Evolutionary conservation across 2,888 invertebrate species (phyloP), one percentile per base, ranked within the genome.

Genomic region (Heliconius charithonia): DNA sequence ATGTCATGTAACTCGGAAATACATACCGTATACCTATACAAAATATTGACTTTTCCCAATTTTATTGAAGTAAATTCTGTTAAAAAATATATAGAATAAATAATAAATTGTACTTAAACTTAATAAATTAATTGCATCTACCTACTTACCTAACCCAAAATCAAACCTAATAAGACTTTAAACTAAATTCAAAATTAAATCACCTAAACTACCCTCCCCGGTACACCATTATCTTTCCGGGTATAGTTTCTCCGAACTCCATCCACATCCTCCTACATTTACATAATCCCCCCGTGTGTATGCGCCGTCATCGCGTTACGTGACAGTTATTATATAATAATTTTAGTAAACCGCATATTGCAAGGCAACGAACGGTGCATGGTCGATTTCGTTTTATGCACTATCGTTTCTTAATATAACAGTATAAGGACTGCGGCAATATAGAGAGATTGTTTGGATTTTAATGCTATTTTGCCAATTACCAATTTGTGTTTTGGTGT

Each of bases 251-350:
- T 81, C 81, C 80, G 75, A 78, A 81, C 80, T 78, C 80, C 77
- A 80, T 82, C 83, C 82, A 81, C 82, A 83, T 81, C 77, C 79
- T 75, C 29, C 66, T 32, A 74, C 69, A 83, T 84, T 84, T 83
- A 76, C 84, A 84, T 84, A 84, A 84, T 84, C 81, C 67, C 32
- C 77, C 77, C 79, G 82, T 82, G 82, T 81, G 81, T 83, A 83
- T 82, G 83, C 82, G 37, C 41, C 74, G 75, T 76, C 75, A 66
- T 80, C 77, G 76, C 74, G 83, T 85, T 84, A 83, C 83, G 81
- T 76, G 75, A 65, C 79, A 73, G 69, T 80, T 80, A 81, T 82
- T 82, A 80, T 82, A 80, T 79, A 81, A 82, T 81, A 79, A 82
- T 81, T 82, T 79, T 67, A 80, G 75, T 73, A 79, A 82, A 79